These are phyloP conservation scores for Lomographa bimaculata DNA, from an alignment of 2,888 invertebrate genomes.

Conservation along the genomic window DNA sequence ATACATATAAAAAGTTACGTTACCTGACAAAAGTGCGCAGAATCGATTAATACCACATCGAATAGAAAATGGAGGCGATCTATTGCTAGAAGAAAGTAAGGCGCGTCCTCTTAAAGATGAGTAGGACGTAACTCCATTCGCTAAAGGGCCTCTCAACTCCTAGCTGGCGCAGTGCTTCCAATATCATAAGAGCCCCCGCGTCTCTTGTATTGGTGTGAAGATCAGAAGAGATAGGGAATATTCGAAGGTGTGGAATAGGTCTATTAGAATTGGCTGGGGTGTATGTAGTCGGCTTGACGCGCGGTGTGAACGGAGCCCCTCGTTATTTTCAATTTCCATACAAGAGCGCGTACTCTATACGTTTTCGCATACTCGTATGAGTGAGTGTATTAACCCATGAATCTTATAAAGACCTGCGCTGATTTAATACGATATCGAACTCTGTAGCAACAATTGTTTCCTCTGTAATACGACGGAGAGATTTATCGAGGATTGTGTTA, in stretches of 20 bases:
- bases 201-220: conserved; percentile 57
- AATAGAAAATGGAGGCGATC: conserved; percentile 68
- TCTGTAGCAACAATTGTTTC: conserved; percentile 47
- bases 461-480: conserved; percentile 41
- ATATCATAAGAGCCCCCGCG: conserved; percentile 58
- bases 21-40: too few relatives aligned
- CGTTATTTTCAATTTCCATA: conserved; percentile 84
- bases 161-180: conserved; percentile 67
- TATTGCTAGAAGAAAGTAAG: conserved; percentile 74
- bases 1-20: too few relatives aligned
- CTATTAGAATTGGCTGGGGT: conserved; percentile 63
- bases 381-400: conserved; percentile 77
- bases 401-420: conserved; percentile 74
- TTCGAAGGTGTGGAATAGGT: conserved; percentile 58
- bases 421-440: conserved; percentile 58
- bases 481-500: conserved; percentile 40
- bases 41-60: conserved; percentile 62
- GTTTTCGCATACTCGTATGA: conserved; percentile 69
- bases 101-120: conserved; percentile 79
- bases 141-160: conserved; percentile 78
- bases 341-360: conserved; percentile 73
- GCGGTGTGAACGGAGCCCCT: conserved; percentile 77
- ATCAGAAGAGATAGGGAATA: conserved; percentile 62
- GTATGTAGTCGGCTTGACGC: conserved; percentile 72
- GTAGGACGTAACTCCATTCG: conserved; percentile 82